Evolutionary conservation across 2,113 vertebrate genomes (phyloP).

Genomic region (Microcebus lehilahytsara): DNA sequence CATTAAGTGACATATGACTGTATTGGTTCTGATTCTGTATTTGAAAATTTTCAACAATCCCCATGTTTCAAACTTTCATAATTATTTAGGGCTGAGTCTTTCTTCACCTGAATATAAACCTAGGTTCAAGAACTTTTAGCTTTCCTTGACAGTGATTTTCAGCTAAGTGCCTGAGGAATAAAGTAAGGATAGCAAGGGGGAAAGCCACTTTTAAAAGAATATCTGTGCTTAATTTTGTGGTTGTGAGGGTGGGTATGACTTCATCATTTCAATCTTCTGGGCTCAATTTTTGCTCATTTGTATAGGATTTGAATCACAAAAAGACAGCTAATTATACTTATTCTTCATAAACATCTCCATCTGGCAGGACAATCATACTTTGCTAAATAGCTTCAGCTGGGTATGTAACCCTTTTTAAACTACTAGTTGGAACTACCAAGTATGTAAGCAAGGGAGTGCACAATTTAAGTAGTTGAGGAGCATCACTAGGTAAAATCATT

Average conservation of each 20-base stretch:
- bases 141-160: conserved; percentile 9
- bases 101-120: not conserved
- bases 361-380: not conserved
- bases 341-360: conserved; percentile 40
- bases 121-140: conserved; percentile 16
- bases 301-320: not conserved
- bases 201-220: not conserved
- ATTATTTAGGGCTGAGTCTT: not conserved
- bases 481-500: not conserved
- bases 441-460: not conserved
- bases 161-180: conserved; percentile 17
- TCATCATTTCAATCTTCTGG: not conserved
- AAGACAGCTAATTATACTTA: not conserved
- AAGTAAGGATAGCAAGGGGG: not conserved
- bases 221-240: not conserved
- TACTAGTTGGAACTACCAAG: conserved; percentile 2
- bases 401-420: conserved; percentile 36
- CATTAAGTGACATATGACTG: not conserved
- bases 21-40: not conserved
- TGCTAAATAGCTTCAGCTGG: conserved; percentile 16
- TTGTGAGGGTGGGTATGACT: not conserved
- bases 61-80: not conserved
- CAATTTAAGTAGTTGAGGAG: not conserved
- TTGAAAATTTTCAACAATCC: conserved; percentile 34
- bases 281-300: not conserved